Conservation (phyloP, 2,888 invertebrate species). For the Drosophila suboccidentalis region DNA sequence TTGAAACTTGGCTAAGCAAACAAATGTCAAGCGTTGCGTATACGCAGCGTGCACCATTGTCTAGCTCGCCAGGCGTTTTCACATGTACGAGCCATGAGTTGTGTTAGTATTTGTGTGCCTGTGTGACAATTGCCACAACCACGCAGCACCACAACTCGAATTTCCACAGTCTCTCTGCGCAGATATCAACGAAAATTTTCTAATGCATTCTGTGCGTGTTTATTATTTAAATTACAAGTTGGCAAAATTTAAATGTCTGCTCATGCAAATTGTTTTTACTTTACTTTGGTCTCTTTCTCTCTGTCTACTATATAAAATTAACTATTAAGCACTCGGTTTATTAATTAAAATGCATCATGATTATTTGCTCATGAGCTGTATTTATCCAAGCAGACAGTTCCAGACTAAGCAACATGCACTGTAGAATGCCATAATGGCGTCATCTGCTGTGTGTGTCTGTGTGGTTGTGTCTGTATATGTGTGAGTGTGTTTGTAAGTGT, state of each 20-base stretch:
- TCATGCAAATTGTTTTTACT: slow-evolving; percentile 64
- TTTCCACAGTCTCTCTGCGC: slow-evolving; percentile 29
- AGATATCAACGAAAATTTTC: slow-evolving; percentile 59
- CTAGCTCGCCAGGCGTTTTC: slow-evolving; percentile 42
- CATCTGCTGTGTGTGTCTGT: slow-evolving; percentile 15
- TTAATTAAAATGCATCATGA: slow-evolving; percentile 71
- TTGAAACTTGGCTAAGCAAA: slow-evolving; percentile 48
- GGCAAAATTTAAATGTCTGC: slow-evolving; percentile 62
- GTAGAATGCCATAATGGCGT: slow-evolving; percentile 40
- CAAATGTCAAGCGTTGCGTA: slow-evolving; percentile 72
- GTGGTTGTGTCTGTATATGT: background rate
- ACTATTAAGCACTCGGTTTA: slow-evolving; percentile 70
- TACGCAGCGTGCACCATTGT: slow-evolving; percentile 69
- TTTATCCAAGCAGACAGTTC: slow-evolving; percentile 11
- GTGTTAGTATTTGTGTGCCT: slow-evolving; percentile 7
- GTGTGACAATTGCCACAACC: slow-evolving; percentile 40
- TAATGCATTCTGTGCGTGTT: slow-evolving; percentile 81
- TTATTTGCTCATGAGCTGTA: slow-evolving; percentile 66
- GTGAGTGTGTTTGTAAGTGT: slow-evolving; percentile 12
- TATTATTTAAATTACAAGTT: slow-evolving; percentile 78
- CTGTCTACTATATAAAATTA: slow-evolving; percentile 47
- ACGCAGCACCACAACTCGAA: slow-evolving; percentile 18
- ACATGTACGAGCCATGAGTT: slow-evolving; percentile 11
- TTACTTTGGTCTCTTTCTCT: too few species aligned
- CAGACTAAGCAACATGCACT: background rate